Percentiles rank a stretch among this genome's conserved stretches.
phyloP scores from a whole-genome alignment of 2,113 vertebrate species.

The Brachionichthys hirsutus region DNA sequence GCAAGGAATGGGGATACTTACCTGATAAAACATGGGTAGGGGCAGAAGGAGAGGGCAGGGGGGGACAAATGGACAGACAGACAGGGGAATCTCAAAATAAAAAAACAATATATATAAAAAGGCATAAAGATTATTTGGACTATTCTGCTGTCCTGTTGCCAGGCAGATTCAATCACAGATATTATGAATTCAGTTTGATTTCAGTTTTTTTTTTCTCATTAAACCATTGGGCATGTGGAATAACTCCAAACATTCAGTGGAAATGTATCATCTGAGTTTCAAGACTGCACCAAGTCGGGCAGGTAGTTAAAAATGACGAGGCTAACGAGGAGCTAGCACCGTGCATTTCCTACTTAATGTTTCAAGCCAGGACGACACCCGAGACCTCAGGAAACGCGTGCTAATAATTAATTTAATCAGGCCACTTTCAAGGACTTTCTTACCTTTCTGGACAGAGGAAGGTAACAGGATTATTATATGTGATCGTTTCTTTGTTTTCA shows the following conservation, averaged over 20 bases:
- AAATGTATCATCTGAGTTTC: slow-evolving; percentile 1
- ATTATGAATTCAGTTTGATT: slow-evolving; percentile 77
- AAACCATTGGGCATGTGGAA: slow-evolving; percentile 76
- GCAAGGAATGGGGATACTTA: slow-evolving; percentile 81
- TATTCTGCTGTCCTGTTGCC: slow-evolving; percentile 78
- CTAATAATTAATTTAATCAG: neutral
- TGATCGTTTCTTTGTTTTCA: slow-evolving; percentile 53
- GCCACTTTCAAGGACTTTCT: slow-evolving; percentile 35
- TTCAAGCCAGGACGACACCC: slow-evolving; percentile 9
- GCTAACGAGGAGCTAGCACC: neutral
- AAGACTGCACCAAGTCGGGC: neutral
- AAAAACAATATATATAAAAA: too few relatives aligned
- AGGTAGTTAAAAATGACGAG: neutral
- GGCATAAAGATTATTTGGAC: slow-evolving; percentile 74
- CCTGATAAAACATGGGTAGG: slow-evolving; percentile 72
- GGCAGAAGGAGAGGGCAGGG: slow-evolving; percentile 49
- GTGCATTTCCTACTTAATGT: slow-evolving; percentile 1
- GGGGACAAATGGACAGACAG: slow-evolving; percentile 56
- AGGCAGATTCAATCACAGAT: slow-evolving; percentile 70
- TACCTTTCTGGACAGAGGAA: slow-evolving; percentile 36
- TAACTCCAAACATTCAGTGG: slow-evolving; percentile 17
- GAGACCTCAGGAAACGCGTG: neutral
- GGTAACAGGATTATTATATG: slow-evolving; percentile 7
- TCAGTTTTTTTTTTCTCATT: slow-evolving; percentile 72
- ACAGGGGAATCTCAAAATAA: slow-evolving; percentile 70